Evolutionary conservation across 2,797 vertebrate species (phyloP).

Genomic region (Sebastes kiyomatsui): DNA sequence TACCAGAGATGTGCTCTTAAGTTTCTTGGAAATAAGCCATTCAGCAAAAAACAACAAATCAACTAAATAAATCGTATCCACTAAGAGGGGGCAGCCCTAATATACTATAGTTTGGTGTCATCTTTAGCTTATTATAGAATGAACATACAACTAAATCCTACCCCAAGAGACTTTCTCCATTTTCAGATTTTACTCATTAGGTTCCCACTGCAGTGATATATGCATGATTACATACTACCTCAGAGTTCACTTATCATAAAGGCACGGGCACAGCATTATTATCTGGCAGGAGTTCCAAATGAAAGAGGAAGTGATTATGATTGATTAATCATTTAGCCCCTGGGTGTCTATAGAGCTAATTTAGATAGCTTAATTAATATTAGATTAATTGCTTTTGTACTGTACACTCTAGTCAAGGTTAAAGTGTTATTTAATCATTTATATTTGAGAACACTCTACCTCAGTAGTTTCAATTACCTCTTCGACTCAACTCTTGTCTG

Average conservation of each 20-base stretch:
- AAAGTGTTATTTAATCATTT: slow-evolving; percentile 79
- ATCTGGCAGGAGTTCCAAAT: slow-evolving; percentile 45
- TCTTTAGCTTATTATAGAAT: not conserved
- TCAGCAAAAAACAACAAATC: no score
- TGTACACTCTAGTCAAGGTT: slow-evolving; percentile 77
- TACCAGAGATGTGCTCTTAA: no score
- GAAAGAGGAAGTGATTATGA: slow-evolving; percentile 58
- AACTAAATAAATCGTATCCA: not conserved
- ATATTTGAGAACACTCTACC: slow-evolving; percentile 64
- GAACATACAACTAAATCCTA: not conserved
- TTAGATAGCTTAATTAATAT: slow-evolving; percentile 76
- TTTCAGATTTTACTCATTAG: not conserved
- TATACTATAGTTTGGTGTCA: not conserved
- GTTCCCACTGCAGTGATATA: slow-evolving; percentile 13
- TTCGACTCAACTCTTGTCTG: slow-evolving; percentile 11
- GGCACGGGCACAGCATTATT: not conserved
- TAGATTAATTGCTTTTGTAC: slow-evolving; percentile 68
- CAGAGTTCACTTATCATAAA: slow-evolving; percentile 39
- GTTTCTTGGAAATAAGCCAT: no score
- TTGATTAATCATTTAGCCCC: slow-evolving; percentile 71
- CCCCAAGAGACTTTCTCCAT: not conserved
- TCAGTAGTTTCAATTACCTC: slow-evolving; percentile 65
- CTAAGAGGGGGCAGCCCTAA: no score
- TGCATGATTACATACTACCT: slow-evolving; percentile 26
- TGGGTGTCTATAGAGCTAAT: slow-evolving; percentile 67